Percentiles rank a stretch among this genome's conserved stretches.
Evolutionary conservation across 2,888 invertebrate species (phyloP).

Genomic region (Callinectes sapidus): DNA sequence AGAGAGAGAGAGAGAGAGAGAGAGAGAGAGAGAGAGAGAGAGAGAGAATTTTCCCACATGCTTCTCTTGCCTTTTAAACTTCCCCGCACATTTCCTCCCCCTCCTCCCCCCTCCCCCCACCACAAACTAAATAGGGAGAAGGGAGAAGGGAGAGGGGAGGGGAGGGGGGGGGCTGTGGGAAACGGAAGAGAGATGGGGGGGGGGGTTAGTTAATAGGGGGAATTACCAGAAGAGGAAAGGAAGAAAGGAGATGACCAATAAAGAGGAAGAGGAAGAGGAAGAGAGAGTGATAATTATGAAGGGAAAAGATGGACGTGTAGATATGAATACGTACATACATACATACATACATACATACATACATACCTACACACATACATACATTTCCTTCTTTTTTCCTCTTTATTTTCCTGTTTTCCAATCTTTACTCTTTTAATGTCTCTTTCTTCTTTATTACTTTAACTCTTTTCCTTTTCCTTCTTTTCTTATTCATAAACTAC

Average conservation of each 20-base stretch:
- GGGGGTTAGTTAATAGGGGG: background rate
- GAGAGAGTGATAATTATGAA: too few relatives aligned
- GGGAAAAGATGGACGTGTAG: background rate
- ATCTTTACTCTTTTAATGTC: background rate
- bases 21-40: background rate
- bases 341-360: background rate
- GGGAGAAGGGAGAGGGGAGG: background rate
- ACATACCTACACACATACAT: background rate
- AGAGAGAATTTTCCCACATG: background rate
- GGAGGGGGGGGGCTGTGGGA: background rate
- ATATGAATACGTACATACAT: background rate
- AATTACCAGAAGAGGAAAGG: background rate
- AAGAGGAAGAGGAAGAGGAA: background rate
- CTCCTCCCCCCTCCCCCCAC: background rate
- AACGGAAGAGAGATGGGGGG: background rate
- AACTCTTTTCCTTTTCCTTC: background rate
- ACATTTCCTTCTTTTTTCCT: background rate
- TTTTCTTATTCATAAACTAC: background rate
- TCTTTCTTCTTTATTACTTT: background rate
- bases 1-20: constrained; percentile 16
- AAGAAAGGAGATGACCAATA: background rate
- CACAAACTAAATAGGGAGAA: too few relatives aligned
- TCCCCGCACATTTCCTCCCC: background rate
- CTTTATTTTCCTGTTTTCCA: background rate
- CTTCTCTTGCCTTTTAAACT: background rate